phyloP scores from a whole-genome alignment of 2,797 vertebrate genomes.

The Nothura maculosa region DNA sequence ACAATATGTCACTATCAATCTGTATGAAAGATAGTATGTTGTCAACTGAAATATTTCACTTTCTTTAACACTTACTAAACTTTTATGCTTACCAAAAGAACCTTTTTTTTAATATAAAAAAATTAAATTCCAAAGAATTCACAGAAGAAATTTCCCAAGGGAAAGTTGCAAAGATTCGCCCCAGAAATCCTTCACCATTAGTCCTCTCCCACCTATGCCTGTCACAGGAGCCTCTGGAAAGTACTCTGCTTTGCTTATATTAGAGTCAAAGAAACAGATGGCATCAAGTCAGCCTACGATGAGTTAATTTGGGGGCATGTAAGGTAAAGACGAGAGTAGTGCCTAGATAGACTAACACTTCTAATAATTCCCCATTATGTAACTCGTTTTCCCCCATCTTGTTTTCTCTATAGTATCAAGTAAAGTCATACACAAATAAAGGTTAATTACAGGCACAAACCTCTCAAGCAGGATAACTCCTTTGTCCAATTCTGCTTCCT shows the following conservation, averaged over 20 bases:
- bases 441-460: neutral
- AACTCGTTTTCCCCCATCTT: neutral
- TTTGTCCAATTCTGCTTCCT: neutral
- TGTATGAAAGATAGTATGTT: neutral
- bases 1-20: neutral
- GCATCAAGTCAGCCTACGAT: neutral
- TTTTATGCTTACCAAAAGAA: neutral
- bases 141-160: neutral
- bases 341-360: neutral
- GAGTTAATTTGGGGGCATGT: neutral
- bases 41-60: rapidly evolving
- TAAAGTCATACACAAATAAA: neutral
- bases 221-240: neutral
- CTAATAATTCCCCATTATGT: neutral
- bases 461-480: neutral
- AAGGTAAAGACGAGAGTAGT: neutral
- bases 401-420: neutral
- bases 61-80: neutral
- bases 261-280: neutral
- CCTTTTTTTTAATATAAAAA: neutral
- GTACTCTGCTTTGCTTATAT: neutral
- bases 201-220: neutral
- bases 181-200: neutral
- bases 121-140: neutral
- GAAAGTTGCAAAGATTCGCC: neutral